Base-by-base conservation (phyloP, 2,888 invertebrate genomes). In the Marronus borbonicus region DNA sequence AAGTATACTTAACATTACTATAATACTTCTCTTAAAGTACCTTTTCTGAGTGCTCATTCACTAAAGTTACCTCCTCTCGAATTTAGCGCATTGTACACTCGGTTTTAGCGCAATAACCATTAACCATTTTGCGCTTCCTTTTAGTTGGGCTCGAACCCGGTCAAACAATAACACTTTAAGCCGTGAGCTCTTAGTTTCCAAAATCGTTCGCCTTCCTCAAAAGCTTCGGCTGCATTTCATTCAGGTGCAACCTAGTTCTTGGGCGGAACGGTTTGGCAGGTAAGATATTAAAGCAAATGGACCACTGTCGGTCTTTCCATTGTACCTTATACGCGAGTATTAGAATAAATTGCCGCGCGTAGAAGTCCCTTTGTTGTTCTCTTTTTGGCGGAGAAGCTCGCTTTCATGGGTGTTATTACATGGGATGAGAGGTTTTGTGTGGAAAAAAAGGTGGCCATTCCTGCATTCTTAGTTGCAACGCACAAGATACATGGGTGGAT, bases 291-390 rank as follows among this genome's bases (percentile, higher is more conserved):
- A 62, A 8, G 62, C 28, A 62, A 28, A 62, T 62, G 62, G 62
- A 62, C 62, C 24, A 44, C 44, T 44, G 12, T 12, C 44, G 44
- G 24, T 62, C 62, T 14, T 28, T 28, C 28, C 28, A 28, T 62
- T 62, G 62, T 62, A 31, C 28, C 62, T 0, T 62, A n/a, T 62
- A 31, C 62, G 44, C 44, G 12, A 44, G 44, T 62, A 62, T 62
- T 62, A 62, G 62, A 62, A 62, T 62, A 62, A 62, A 62, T 62
- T 31, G 62, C 28, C 31, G 62, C 28, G 31, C 28, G 62, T 62
- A 12, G 24, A 62, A n/a, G 28, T 62, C 28, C 62, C 62, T 62
- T 62, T 62, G 62, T 62, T 62, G 62, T 14, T 31, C 24, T 10
- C 62, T 62, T n/a, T 62, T 14, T 62, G 28, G 28, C 31, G 12